These are phyloP conservation scores for Drosophila silvestris DNA, from an alignment of 2,888 invertebrate genomes.

Conservation along the genomic window DNA sequence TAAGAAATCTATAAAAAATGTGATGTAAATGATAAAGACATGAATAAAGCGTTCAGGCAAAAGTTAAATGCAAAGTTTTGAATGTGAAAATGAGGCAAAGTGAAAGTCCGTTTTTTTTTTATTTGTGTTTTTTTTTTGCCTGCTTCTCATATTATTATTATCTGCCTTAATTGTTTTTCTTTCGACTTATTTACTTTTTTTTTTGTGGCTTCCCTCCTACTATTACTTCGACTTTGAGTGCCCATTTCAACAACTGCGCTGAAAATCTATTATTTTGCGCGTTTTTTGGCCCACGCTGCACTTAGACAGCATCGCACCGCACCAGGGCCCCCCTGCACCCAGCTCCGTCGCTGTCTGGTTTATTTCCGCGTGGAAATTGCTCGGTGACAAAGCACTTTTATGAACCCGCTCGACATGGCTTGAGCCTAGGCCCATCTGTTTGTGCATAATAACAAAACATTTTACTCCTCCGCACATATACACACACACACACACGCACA, in stretches of 20 bases:
- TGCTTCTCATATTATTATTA: constrained; percentile 72
- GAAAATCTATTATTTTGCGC: constrained; percentile 71
- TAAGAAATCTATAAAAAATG: not conserved
- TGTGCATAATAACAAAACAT: constrained; percentile 60
- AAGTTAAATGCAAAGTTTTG: constrained; percentile 79
- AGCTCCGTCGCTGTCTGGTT: constrained; percentile 40
- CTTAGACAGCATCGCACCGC: constrained; percentile 10
- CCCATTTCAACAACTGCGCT: constrained; percentile 66
- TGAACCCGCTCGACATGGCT: constrained; percentile 63
- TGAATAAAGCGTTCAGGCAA: constrained; percentile 42
- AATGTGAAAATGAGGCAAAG: constrained; percentile 72
- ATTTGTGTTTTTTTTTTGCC: constrained; percentile 29
- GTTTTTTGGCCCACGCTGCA: constrained; percentile 21
- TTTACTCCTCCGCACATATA: constrained; percentile 25
- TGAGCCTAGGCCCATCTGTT: constrained; percentile 53
- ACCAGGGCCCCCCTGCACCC: not conserved
- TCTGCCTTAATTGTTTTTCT: constrained; percentile 79
- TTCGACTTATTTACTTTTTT: constrained; percentile 68
- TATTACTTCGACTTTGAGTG: constrained; percentile 26
- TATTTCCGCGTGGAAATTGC: constrained; percentile 73
- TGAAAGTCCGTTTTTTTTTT: constrained; percentile 54
- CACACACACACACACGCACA: constrained; percentile 14
- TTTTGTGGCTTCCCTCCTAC: constrained; percentile 2
- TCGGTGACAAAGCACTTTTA: constrained; percentile 74
- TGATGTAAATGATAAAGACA: constrained; percentile 42